Evolutionary conservation across 2,113 vertebrate species (phyloP).

Genomic region (Camarhynchus parvulus): DNA sequence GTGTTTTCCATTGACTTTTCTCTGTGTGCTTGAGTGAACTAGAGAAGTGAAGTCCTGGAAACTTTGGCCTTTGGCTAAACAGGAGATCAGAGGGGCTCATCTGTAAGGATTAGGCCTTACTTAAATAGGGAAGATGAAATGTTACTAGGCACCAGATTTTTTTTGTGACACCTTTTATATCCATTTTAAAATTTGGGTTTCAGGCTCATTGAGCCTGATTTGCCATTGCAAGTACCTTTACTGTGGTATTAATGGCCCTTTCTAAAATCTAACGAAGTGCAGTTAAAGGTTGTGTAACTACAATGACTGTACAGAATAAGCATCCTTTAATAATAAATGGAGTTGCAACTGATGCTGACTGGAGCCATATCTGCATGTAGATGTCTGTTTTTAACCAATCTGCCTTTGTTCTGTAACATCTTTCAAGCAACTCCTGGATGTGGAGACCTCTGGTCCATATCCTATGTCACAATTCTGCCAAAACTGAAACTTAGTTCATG

Average conservation of each 20-base stretch:
- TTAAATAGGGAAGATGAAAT: neutral
- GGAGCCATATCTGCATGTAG: neutral
- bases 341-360: neutral
- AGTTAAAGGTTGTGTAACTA: neutral
- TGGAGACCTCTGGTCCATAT: neutral
- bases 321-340: neutral
- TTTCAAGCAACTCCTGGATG: neutral
- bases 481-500: neutral
- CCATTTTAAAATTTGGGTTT: neutral
- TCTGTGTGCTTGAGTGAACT: neutral
- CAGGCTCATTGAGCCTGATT: neutral
- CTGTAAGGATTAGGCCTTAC: neutral
- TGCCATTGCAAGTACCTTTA: neutral
- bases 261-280: neutral
- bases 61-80: neutral
- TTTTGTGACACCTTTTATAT: neutral
- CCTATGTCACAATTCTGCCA: neutral
- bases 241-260: neutral
- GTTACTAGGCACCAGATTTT: neutral
- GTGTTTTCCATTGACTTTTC: neutral
- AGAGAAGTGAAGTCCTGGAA: neutral
- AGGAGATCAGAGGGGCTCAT: neutral
- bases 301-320: neutral
- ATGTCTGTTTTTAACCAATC: neutral
- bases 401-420: neutral